These are phyloP conservation scores for Danaus plexippus DNA, from an alignment of 1,140 invertebrate genomes.

Conservation along the genomic window DNA sequence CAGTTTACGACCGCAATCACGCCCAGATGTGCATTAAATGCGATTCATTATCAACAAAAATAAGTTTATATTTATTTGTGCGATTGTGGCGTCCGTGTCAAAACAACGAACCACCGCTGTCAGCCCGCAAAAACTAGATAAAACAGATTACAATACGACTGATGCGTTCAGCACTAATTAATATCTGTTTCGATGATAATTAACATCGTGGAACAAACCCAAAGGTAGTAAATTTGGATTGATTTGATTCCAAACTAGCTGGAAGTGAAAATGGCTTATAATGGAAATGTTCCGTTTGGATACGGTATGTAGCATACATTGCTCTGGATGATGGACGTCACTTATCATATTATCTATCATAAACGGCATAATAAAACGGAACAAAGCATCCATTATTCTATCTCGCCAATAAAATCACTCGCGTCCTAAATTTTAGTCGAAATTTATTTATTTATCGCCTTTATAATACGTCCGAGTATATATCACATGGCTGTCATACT, in stretches of 20 bases:
- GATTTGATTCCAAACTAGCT: too few species aligned
- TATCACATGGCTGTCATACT: conserved; percentile 63
- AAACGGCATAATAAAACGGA: conserved; percentile 16
- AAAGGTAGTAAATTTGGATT: too few species aligned
- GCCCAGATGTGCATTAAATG: conserved; percentile 53
- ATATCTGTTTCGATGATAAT: too few species aligned
- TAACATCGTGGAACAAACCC: too few species aligned
- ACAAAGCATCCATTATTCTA: conserved; percentile 52
- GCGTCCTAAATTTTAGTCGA: conserved; percentile 58
- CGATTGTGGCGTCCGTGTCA: conserved; percentile 41
- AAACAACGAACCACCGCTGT: conserved; percentile 40
- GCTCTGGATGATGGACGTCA: too few species aligned
- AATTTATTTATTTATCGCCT: conserved; percentile 70
- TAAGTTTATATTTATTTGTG: conserved; percentile 61
- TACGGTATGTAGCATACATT: too few species aligned
- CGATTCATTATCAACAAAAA: conserved; percentile 68
- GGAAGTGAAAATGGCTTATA: too few species aligned
- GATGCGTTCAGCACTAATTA: too few species aligned
- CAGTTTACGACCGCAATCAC: conserved; percentile 62
- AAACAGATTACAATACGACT: conserved; percentile 37
- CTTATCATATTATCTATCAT: too few species aligned
- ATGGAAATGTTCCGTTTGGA: too few species aligned
- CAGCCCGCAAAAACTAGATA: conserved; percentile 63
- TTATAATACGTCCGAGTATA: conserved; percentile 68
- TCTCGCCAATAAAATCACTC: conserved; percentile 53